Base-by-base conservation (phyloP, 2,888 invertebrate species). In the Sialis lutaria region DNA sequence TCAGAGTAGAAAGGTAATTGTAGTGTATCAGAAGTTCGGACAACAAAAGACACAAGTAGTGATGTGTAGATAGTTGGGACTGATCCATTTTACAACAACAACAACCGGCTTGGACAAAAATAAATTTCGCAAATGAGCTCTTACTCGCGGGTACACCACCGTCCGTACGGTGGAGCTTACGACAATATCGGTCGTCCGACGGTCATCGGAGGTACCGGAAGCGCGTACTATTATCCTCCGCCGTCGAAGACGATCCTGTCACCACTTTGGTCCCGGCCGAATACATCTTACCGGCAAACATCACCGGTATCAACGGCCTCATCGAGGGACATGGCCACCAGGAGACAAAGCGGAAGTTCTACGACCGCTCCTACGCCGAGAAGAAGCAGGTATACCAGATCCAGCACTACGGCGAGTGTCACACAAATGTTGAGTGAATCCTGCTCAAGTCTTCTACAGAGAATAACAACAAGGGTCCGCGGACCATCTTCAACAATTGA, bases 391-490 rank as follows among this genome's bases (percentile, higher is more conserved):
- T 87, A 88, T 67, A 73, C 80, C 54, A 78, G 89, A 52, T 84
- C 88, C 45, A 82, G 82, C 50, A 78, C 80, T 45, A 74, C 80
- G 44, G 22, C 22, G 22, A 88, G 87, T 67, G 86, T 90, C 56
- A 82, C 87, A 53, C 89, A 90, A 66, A 69, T 90, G 58, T 69
- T 90, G 56, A 82, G 82, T 55, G 89, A 90, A 63, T 87, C 88
- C 56, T 90, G 87, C 67, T 83, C 85, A 58, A 89, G 77, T 67
- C 73, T 90, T 54, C 74, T 90, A 57, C 87, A 87, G 62, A 74
- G 87, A 54, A 70, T 90, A 57, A 73, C 77, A 6, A 82, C 80
- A 34, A 74, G 82, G 52, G 75, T 75, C 43, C 76, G 88, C 51
- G 84, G 84, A 44, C 85, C 86, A 39, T 86, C 86, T 45, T 79